Evolutionary conservation across 2,113 vertebrate species (phyloP).

Genomic region (Salminus brasiliensis): DNA sequence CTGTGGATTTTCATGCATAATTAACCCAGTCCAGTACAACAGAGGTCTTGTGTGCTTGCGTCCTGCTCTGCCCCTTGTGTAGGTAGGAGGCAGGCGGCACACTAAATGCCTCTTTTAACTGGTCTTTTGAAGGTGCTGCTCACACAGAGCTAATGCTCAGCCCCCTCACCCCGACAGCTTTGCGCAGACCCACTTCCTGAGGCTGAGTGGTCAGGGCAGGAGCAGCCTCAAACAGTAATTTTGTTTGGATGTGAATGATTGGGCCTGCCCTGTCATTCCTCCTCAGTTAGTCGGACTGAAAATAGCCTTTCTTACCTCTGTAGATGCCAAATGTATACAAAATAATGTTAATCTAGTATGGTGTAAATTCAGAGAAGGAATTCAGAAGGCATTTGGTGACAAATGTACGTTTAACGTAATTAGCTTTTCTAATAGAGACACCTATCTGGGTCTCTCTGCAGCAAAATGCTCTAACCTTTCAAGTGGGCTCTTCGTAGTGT

Average conservation of each 20-base stretch:
- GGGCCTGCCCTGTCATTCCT: not conserved
- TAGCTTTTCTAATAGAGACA: not conserved
- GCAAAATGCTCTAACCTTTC: not conserved
- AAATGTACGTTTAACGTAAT: not conserved
- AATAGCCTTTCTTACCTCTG: not conserved
- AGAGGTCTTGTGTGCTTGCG: conserved; percentile 25
- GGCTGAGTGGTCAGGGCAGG: not conserved
- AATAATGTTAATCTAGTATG: no score
- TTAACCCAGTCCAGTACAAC: conserved; percentile 22
- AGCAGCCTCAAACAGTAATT: not conserved
- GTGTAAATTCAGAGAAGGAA: no score
- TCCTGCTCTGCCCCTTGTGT: conserved; percentile 30
- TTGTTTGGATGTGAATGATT: not conserved
- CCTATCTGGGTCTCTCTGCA: not conserved
- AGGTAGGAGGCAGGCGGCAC: conserved; percentile 21
- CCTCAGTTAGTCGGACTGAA: not conserved
- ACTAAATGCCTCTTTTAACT: conserved; percentile 27
- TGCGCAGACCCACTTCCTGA: not conserved
- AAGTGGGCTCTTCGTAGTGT: not conserved
- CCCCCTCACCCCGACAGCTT: not conserved
- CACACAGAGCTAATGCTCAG: not conserved
- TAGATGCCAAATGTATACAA: not conserved
- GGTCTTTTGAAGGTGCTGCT: conserved; percentile 24
- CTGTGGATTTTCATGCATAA: conserved; percentile 24
- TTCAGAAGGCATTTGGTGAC: not conserved